Conservation (phyloP, 2,888 invertebrate species). For the Fabriciana adippe region DNA sequence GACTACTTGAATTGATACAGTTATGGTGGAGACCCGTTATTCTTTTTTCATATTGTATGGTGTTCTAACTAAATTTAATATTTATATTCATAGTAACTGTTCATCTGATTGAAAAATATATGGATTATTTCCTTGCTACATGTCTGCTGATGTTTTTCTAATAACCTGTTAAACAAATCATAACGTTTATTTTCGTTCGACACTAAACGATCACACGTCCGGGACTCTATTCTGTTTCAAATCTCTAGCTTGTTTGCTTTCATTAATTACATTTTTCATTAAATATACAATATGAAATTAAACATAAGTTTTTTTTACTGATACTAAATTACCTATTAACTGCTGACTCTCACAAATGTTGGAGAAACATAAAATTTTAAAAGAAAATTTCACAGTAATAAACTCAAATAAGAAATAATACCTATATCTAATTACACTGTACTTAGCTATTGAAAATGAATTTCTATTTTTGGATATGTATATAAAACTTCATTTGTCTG, state of each 20-base stretch:
- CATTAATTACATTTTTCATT: conserved; percentile 72
- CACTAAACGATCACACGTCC: conserved; percentile 76
- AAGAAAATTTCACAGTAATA: too few species aligned
- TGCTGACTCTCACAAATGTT: background rate
- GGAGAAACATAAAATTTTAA: too few species aligned
- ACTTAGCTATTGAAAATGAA: background rate
- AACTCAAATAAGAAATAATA: too few species aligned
- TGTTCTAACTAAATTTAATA: too few species aligned
- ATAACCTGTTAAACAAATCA: conserved; percentile 78
- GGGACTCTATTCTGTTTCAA: conserved; percentile 77
- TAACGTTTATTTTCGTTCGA: conserved; percentile 77
- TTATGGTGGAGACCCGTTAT: too few species aligned
- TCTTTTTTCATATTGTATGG: too few species aligned
- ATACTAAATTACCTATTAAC: background rate
- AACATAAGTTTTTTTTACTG: conserved; percentile 40
- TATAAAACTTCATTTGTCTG: conserved; percentile 58
- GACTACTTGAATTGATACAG: too few species aligned
- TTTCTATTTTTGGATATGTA: conserved; percentile 3
- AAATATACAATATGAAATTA: conserved; percentile 58
- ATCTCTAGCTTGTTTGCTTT: conserved; percentile 71
- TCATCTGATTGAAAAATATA: background rate
- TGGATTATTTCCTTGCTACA: conserved; percentile 26
- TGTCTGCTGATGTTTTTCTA: conserved; percentile 74
- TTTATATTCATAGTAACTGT: too few species aligned
- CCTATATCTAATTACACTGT: background rate